Evolutionary conservation across 2,888 invertebrate species (phyloP), one percentile per base, ranked within the genome.

Genomic region (Leucozona laternaria): DNA sequence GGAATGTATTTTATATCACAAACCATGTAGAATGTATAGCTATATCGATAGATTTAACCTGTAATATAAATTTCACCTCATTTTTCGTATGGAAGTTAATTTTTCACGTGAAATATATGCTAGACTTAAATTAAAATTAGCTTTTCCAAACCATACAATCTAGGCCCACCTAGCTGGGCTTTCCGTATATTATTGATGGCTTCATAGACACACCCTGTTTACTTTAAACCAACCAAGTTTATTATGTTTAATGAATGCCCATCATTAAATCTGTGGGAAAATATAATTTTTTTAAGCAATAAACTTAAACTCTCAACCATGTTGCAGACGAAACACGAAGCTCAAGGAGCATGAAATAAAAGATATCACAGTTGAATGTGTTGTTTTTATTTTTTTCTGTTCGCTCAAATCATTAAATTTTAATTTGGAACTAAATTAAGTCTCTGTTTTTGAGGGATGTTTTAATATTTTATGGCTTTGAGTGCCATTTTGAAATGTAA

Each of bases 241-340:
- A 53, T 53, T 53, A 15, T 25, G 2, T 25, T 53, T 25, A 53
- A 60, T 60, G 22, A 60, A 58, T 70, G 73, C 79, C 79, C 70
- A 62, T 79, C 83, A 75, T 83, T 68, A 79, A 75, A 75, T 70
- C 72, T 75, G 70, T 79, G 57, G 64, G 79, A 75, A 79, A 83
- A 70, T 31, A 57, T 73, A 79, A 55, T 66, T 55, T 70, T 83
- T 73, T 75, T 73, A 71, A 45, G 79, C 37, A 37, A 84, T 84
- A 84, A 84, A 84, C 73, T 53, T 48, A 70, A 83, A 37, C 17
- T 37, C 15, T 22, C 58, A 55, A 66, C 71, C 70, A 71, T 71
- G 62, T 37, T 40, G 62, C 0, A 64, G 66, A 71, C 45, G 34
- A 55, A 55, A 43, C 7, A 13, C 3, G 25, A 50, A 50, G 50